A percentile compares a stretch with the other conserved stretches of the same genome.
These are phyloP conservation scores for Piprites chloris DNA, from an alignment of 2,113 vertebrate species.

Conservation along the genomic window DNA sequence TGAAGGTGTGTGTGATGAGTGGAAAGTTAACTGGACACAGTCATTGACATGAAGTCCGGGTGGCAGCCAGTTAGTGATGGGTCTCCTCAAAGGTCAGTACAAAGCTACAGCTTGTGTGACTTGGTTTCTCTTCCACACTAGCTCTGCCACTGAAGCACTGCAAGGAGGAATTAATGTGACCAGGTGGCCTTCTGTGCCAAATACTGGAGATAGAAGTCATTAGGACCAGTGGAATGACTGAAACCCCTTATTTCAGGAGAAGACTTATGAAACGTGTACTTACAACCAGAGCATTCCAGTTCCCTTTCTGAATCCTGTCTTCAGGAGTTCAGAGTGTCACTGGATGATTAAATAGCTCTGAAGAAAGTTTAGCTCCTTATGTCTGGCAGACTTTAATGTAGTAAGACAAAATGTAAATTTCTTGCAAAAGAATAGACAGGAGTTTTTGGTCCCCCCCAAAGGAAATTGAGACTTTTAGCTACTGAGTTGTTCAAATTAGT, in stretches of 20 bases:
- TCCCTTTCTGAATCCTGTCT: neutral
- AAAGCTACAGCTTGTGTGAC: neutral
- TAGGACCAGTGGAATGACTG: neutral
- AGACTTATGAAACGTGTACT: neutral
- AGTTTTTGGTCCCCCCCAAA: neutral
- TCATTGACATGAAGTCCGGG: neutral
- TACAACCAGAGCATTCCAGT: neutral
- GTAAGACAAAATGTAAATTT: neutral
- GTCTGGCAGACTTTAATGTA: neutral
- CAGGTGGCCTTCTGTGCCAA: neutral
- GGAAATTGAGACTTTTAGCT: neutral
- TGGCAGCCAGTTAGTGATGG: neutral
- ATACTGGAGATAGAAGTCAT: neutral
- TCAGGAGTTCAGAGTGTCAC: neutral
- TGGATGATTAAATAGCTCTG: neutral
- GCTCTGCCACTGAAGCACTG: neutral
- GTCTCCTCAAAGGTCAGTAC: neutral
- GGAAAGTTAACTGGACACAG: neutral
- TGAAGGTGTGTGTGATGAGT: rapidly evolving
- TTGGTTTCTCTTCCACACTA: neutral
- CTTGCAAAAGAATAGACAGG: neutral
- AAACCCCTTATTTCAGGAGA: neutral
- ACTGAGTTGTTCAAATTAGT: neutral
- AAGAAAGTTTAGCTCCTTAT: neutral
- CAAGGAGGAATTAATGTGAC: neutral